Evolutionary conservation across 2,113 vertebrate species (phyloP).

Genomic region (Bucco capensis): DNA sequence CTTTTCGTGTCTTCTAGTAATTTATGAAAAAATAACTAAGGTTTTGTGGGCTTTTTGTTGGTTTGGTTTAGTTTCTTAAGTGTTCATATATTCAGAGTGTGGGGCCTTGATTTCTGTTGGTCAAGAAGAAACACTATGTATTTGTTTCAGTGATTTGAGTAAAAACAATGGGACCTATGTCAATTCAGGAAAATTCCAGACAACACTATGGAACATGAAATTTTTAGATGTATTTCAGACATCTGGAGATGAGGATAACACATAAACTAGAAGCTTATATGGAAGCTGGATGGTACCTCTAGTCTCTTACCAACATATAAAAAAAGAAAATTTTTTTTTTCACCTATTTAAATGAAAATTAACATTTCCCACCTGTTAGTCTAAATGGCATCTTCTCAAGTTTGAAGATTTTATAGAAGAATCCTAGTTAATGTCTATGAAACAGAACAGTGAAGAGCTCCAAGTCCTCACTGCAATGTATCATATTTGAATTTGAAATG

Average conservation of each 20-base stretch:
- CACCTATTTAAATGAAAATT: not conserved
- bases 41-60: too few species aligned
- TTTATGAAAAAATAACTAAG: not conserved
- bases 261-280: not conserved
- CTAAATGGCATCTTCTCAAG: not conserved
- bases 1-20: not conserved
- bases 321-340: not conserved
- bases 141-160: not conserved
- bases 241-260: not conserved
- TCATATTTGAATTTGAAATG: conserved; percentile 17
- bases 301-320: not conserved
- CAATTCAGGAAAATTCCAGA: not conserved
- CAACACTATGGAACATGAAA: not conserved
- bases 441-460: not conserved
- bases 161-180: not conserved
- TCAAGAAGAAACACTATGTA: not conserved
- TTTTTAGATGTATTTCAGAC: not conserved
- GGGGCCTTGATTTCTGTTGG: not conserved
- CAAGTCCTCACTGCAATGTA: not conserved
- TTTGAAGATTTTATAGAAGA: not conserved
- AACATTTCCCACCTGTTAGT: not conserved
- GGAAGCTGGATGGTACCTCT: not conserved
- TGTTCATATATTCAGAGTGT: not conserved
- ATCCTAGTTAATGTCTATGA: not conserved
- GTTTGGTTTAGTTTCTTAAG: not conserved